Evolutionary conservation across 2,888 invertebrate species (phyloP).

Genomic region (Eubasilissa splendida): DNA sequence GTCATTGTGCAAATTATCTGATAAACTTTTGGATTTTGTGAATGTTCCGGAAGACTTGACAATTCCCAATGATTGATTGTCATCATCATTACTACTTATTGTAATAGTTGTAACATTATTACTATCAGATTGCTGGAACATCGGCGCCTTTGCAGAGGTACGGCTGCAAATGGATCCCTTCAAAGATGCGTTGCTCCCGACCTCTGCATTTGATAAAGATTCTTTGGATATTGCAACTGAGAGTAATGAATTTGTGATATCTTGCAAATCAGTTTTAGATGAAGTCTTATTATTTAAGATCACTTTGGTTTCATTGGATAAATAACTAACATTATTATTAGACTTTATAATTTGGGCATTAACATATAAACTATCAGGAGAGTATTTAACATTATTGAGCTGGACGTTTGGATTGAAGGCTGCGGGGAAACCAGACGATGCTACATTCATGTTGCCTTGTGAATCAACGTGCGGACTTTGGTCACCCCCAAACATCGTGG

Average conservation of each 20-base stretch:
- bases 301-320: slow-evolving; percentile 53
- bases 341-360: slow-evolving; percentile 70
- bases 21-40: slow-evolving; percentile 50
- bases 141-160: slow-evolving; percentile 39
- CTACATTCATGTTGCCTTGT: slow-evolving; percentile 60
- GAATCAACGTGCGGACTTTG: slow-evolving; percentile 31
- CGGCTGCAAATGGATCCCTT: slow-evolving; percentile 52
- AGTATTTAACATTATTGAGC: slow-evolving; percentile 49
- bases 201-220: slow-evolving; percentile 45
- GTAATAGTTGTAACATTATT: slow-evolving; percentile 69
- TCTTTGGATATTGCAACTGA: slow-evolving; percentile 56
- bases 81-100: slow-evolving; percentile 62
- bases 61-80: slow-evolving; percentile 53
- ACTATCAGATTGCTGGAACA: slow-evolving; percentile 56
- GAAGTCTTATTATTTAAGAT: slow-evolving; percentile 48
- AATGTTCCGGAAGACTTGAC: slow-evolving; percentile 40
- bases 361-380: slow-evolving; percentile 66
- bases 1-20: slow-evolving; percentile 53
- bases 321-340: slow-evolving; percentile 59
- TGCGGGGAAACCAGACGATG: slow-evolving; percentile 34
- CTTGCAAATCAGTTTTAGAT: slow-evolving; percentile 49
- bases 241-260: slow-evolving; percentile 50
- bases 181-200: slow-evolving; percentile 50
- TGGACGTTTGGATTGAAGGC: slow-evolving; percentile 54
- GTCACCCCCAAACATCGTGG: slow-evolving; percentile 46